These are phyloP conservation scores for Drosophila takahashii DNA, from an alignment of 1,140 invertebrate genomes.

Conservation along the genomic window DNA sequence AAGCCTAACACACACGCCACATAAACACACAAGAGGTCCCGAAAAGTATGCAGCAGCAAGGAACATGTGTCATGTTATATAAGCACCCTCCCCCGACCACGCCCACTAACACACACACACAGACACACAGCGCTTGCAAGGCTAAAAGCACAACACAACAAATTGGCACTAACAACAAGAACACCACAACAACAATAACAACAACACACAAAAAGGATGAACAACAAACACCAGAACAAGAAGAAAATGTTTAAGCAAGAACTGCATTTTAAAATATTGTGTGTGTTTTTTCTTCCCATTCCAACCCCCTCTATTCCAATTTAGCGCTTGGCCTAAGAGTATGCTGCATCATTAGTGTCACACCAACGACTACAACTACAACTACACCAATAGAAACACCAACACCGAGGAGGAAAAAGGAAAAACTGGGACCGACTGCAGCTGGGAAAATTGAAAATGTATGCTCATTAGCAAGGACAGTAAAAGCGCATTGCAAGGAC, in stretches of 20 bases:
- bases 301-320: conserved; percentile 64
- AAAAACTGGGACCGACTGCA: conserved; percentile 13
- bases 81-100: conserved; percentile 24
- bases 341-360: conserved; percentile 78
- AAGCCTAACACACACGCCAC: conserved; percentile 15
- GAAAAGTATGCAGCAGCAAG: conserved; percentile 7
- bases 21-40: conserved; percentile 11
- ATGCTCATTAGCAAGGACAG: conserved; percentile 59
- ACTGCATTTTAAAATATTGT: conserved; percentile 63
- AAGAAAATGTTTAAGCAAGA: conserved; percentile 37
- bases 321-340: conserved; percentile 78
- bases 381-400: conserved; percentile 20
- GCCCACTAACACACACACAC: conserved; percentile 14
- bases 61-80: conserved; percentile 46
- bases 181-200: not conserved
- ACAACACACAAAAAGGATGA: conserved; percentile 10
- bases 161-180: conserved; percentile 73
- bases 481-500: conserved; percentile 75
- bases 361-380: conserved; percentile 36
- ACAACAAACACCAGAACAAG: conserved; percentile 12
- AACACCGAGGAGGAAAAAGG: conserved; percentile 12
- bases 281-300: conserved; percentile 39
- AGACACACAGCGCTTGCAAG: conserved; percentile 20
- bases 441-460: conserved; percentile 62
- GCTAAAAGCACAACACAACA: conserved; percentile 47